Percentiles rank a stretch among this genome's conserved stretches.
Conservation (phyloP, 1,140 invertebrate genomes). For the Phymastichus coffea region DNA sequence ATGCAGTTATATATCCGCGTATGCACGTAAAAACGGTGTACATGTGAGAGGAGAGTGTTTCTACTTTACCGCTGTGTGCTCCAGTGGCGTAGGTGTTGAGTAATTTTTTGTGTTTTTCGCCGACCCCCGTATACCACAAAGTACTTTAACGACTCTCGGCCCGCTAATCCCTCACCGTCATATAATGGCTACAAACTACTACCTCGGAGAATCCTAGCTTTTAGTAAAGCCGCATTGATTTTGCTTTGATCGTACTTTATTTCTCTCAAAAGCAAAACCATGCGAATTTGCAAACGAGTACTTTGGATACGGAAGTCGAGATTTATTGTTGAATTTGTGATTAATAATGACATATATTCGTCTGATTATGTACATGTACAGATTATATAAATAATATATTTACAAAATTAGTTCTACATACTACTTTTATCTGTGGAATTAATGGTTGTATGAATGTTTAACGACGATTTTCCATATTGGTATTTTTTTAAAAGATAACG, state of each 20-base stretch:
- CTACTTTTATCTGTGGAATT: no score
- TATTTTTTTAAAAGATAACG: no score
- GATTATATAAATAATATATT: neutral
- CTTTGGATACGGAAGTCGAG: neutral
- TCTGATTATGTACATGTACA: conserved; percentile 1
- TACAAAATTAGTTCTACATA: neutral
- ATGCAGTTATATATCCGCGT: conserved; percentile 2
- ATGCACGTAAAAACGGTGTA: neutral
- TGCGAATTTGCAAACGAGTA: neutral
- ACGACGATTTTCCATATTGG: no score
- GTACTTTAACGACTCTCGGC: conserved; percentile 9
- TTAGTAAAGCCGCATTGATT: no score
- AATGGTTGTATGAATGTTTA: no score
- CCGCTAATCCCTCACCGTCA: no score
- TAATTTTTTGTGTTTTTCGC: conserved; percentile 25
- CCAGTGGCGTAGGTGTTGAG: conserved; percentile 31
- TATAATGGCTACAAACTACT: no score
- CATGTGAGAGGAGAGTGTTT: conserved; percentile 28
- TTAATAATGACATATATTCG: conserved; percentile 3
- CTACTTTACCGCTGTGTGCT: conserved; percentile 45
- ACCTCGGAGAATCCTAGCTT: no score
- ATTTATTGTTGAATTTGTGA: neutral
- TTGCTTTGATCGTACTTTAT: no score
- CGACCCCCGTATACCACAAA: neutral
- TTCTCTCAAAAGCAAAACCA: no score